Conservation (phyloP, 1,140 invertebrate species). For the Bombus pascuorum region DNA sequence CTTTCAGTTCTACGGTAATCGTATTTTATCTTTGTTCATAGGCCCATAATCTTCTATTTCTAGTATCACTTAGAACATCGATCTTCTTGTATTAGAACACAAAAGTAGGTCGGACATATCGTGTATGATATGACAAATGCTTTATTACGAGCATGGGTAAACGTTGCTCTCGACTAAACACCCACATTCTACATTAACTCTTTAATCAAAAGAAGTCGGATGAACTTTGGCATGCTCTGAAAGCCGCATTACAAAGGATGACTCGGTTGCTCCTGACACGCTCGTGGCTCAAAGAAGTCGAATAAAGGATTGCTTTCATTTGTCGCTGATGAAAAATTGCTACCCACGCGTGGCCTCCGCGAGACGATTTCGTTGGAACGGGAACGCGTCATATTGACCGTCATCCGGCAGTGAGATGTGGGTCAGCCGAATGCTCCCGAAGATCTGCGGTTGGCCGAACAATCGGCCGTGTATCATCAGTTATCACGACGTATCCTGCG, state of each 20-base stretch:
- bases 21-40: neutral
- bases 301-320: slow-evolving; percentile 32
- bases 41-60: neutral
- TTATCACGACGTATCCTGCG: slow-evolving; percentile 34
- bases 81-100: neutral
- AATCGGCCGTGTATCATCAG: slow-evolving; percentile 44
- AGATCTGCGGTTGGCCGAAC: slow-evolving; percentile 20
- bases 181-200: neutral
- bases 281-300: neutral
- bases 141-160: neutral
- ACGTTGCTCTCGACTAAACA: neutral
- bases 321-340: slow-evolving; percentile 41
- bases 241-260: neutral
- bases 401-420: slow-evolving; percentile 10
- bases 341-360: neutral
- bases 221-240: neutral
- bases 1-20: neutral
- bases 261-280: neutral
- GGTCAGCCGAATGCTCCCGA: slow-evolving; percentile 16
- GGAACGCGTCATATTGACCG: slow-evolving; percentile 34
- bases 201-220: neutral
- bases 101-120: neutral
- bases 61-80: neutral
- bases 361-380: neutral
- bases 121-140: neutral